Percentiles rank a stretch among this genome's conserved stretches.
phyloP scores from a whole-genome alignment of 1,140 invertebrate species.

The Laodelphax striatellus region DNA sequence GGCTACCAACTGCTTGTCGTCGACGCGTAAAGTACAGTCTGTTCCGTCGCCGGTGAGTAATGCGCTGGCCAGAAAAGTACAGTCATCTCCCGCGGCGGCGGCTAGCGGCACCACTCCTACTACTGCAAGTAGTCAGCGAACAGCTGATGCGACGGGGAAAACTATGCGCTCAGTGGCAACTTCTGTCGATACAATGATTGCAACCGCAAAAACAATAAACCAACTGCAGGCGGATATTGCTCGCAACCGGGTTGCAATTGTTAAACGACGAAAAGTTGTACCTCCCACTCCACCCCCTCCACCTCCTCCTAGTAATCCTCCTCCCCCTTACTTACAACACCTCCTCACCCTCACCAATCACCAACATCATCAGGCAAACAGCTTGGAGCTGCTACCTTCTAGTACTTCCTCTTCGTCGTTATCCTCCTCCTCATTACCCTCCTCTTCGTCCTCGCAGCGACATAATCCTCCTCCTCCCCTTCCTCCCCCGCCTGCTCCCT shows the following conservation, averaged over 20 bases:
- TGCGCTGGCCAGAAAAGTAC: neutral
- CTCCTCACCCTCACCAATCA: neutral
- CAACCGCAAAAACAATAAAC: slow-evolving; percentile 37
- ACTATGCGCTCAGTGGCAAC: no score
- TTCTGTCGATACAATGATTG: neutral
- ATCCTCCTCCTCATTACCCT: no score
- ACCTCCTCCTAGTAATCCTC: neutral
- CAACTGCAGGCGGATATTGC: slow-evolving; percentile 38
- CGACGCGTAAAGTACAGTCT: neutral
- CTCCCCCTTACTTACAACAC: neutral
- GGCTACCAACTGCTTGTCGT: neutral
- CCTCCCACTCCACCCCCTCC: neutral
- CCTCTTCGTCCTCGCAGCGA: neutral
- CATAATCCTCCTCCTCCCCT: neutral
- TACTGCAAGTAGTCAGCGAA: neutral
- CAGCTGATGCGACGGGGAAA: neutral
- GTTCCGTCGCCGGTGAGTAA: neutral
- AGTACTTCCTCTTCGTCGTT: neutral
- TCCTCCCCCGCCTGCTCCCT: neutral
- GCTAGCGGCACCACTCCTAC: neutral
- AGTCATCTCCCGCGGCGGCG: neutral
- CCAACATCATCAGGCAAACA: neutral
- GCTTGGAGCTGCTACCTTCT: no score
- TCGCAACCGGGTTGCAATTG: slow-evolving; percentile 37
- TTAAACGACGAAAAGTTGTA: slow-evolving; percentile 31